Evolutionary conservation across 2,797 vertebrate species (phyloP).

Genomic region (Bovichtus variegatus): DNA sequence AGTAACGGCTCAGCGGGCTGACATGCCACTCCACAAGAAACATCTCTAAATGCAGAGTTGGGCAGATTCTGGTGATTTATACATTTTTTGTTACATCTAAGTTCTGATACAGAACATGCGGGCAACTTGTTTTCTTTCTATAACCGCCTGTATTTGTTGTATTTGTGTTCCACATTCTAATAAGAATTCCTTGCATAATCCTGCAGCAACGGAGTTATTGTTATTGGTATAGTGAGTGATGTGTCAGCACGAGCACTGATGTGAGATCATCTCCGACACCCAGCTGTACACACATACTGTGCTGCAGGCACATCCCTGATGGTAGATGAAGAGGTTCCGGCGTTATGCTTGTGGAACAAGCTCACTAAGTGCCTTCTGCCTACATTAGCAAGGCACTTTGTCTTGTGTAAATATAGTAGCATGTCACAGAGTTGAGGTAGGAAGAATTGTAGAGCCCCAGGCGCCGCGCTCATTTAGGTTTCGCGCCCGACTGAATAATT

Average conservation of each 20-base stretch:
- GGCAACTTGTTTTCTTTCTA: neutral
- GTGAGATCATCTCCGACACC: conserved; percentile 51
- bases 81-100: too few species aligned
- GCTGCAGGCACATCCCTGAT: conserved; percentile 44
- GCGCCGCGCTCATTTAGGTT: conserved; percentile 1
- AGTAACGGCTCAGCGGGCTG: too few species aligned
- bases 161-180: neutral
- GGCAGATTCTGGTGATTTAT: too few species aligned
- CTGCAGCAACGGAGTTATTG: conserved; percentile 18
- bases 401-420: conserved; percentile 68
- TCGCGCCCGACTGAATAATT: conserved; percentile 32
- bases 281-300: conserved; percentile 33
- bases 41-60: too few species aligned
- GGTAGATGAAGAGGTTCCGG: conserved; percentile 32
- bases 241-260: conserved; percentile 26
- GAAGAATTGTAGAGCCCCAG: conserved; percentile 33
- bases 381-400: conserved; percentile 63
- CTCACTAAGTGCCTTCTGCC: conserved; percentile 62
- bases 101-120: too few species aligned
- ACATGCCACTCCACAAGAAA: too few species aligned
- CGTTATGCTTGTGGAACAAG: conserved; percentile 54
- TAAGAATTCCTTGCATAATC: conserved; percentile 16
- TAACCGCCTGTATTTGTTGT: neutral
- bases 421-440: conserved; percentile 37
- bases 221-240: conserved; percentile 12